These are phyloP conservation scores for Clarias magur DNA, from an alignment of 2,113 vertebrate genomes.

Conservation along the genomic window DNA sequence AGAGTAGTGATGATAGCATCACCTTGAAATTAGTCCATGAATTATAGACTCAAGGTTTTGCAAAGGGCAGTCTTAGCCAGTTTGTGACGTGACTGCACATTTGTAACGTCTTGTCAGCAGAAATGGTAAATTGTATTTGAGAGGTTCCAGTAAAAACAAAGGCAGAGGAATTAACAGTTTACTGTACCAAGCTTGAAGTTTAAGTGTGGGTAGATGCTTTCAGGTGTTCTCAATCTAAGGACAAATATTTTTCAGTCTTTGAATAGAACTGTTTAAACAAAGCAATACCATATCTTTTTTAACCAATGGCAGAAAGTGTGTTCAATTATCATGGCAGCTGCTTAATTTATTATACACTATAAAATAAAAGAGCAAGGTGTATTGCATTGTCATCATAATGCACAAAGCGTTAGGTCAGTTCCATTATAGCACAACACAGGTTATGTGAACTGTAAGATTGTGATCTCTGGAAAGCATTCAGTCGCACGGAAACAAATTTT, in stretches of 20 bases:
- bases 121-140: conserved; percentile 41
- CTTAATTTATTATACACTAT: not conserved
- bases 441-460: conserved; percentile 33
- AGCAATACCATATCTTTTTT: not conserved
- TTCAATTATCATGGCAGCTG: not conserved
- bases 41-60: conserved; percentile 63
- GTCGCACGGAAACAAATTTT: conserved; percentile 8
- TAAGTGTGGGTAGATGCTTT: not conserved
- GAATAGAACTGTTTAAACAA: not conserved
- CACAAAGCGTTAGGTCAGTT: conserved; percentile 4
- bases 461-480: conserved; percentile 20
- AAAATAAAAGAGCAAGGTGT: not conserved
- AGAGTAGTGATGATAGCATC: conserved; percentile 55
- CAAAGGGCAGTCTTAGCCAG: conserved; percentile 48
- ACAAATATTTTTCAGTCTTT: not conserved
- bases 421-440: not conserved
- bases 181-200: not conserved
- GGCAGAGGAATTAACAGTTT: not conserved
- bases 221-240: not conserved
- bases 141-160: conserved; percentile 16
- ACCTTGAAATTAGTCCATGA: conserved; percentile 60
- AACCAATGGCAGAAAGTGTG: not conserved
- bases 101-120: conserved; percentile 46
- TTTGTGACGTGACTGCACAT: conserved; percentile 50
- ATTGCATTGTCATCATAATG: conserved; percentile 18